phyloP scores from a whole-genome alignment of 2,888 invertebrate genomes.

The Phyllotreta cruciferae region DNA sequence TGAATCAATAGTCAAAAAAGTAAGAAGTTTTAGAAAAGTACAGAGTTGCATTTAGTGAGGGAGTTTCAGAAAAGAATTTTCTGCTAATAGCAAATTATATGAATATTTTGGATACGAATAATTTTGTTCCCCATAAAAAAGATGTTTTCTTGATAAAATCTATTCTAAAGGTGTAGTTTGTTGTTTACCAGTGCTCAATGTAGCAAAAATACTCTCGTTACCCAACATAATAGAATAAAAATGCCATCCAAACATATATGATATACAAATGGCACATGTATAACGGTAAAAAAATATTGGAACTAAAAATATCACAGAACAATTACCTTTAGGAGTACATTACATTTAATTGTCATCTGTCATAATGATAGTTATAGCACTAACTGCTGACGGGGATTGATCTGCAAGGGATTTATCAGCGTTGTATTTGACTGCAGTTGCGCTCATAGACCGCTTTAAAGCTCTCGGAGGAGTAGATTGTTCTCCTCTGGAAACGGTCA shows the following conservation, averaged over 20 bases:
- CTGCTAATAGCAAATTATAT: too few species aligned
- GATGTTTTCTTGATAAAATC: too few species aligned
- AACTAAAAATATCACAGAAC: constrained; percentile 55
- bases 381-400: constrained; percentile 62
- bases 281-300: constrained; percentile 24
- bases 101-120: too few species aligned
- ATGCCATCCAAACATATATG: constrained; percentile 34
- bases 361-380: constrained; percentile 71
- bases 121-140: too few species aligned
- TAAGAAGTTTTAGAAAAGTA: too few species aligned
- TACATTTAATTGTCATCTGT: constrained; percentile 64
- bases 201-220: too few species aligned
- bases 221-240: not conserved
- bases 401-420: constrained; percentile 61
- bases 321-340: constrained; percentile 48
- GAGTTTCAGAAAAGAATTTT: too few species aligned
- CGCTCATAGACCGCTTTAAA: constrained; percentile 48
- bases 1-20: too few species aligned
- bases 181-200: too few species aligned
- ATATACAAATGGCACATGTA: constrained; percentile 35
- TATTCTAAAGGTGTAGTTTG: too few species aligned
- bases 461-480: constrained; percentile 43
- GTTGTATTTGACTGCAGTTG: constrained; percentile 59
- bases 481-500: constrained; percentile 49
- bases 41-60: too few species aligned